A percentile compares a stretch with the other conserved stretches of the same genome.
Conservation (phyloP, 1,140 invertebrate species). For the Maconellicoccus hirsutus region DNA sequence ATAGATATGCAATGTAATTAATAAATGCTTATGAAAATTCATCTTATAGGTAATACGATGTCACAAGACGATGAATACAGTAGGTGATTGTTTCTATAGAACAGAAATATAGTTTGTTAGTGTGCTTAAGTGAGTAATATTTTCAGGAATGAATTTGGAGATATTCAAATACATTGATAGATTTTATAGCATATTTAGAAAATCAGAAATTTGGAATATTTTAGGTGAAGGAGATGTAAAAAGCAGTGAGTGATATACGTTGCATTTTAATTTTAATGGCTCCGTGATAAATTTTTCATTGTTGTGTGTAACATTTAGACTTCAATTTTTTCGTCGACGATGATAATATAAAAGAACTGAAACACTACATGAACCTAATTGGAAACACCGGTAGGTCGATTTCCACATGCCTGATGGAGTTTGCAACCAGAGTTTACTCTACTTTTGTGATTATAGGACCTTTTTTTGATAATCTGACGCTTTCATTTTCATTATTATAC, state of each 20-base stretch:
- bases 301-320: not conserved
- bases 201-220: not conserved
- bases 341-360: not conserved
- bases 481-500: not conserved
- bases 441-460: not conserved
- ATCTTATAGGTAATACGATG: too few species aligned
- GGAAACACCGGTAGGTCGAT: not conserved
- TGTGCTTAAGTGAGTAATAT: too few species aligned
- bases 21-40: too few species aligned
- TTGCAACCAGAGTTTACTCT: too few species aligned
- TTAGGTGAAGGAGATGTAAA: not conserved
- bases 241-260: not conserved
- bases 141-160: not conserved
- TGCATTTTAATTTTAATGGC: too few species aligned
- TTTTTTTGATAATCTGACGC: not conserved
- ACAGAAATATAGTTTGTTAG: too few species aligned
- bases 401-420: too few species aligned
- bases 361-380: not conserved
- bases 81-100: too few species aligned
- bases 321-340: not conserved
- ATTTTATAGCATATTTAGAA: not conserved
- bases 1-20: too few species aligned
- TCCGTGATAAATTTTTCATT: too few species aligned
- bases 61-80: too few species aligned
- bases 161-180: not conserved